Conservation (phyloP, 2,113 vertebrate species). For the Noturus placidus region DNA sequence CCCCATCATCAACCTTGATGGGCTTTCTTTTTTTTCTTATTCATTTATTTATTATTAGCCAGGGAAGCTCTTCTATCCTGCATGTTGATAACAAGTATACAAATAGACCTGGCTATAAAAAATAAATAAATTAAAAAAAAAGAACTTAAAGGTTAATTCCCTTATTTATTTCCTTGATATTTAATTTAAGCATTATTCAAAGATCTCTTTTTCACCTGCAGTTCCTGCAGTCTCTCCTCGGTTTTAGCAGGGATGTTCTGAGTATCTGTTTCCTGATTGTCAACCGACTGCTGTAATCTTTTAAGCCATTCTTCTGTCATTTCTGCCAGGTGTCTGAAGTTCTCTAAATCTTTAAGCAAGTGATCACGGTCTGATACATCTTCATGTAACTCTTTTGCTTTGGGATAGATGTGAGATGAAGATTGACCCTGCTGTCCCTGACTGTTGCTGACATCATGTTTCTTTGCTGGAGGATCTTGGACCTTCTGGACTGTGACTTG, state of each 20-base stretch:
- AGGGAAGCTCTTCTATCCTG: background rate
- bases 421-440: background rate
- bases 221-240: slow-evolving; percentile 17
- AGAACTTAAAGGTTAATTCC: background rate
- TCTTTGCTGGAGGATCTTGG: background rate
- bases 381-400: background rate
- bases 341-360: slow-evolving; percentile 10
- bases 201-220: slow-evolving; percentile 33
- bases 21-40: background rate
- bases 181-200: background rate
- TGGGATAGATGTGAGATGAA: background rate
- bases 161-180: background rate
- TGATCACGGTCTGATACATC: background rate
- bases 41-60: background rate
- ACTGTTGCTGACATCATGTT: background rate
- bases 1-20: background rate
- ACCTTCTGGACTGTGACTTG: slow-evolving; percentile 5
- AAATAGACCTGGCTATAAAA: background rate
- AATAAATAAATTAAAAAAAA: no score
- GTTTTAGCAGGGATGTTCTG: background rate
- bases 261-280: slow-evolving; percentile 28
- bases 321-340: slow-evolving; percentile 30
- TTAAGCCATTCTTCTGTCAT: slow-evolving; percentile 31
- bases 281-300: slow-evolving; percentile 33
- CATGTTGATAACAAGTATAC: background rate